phyloP scores from a whole-genome alignment of 2,888 invertebrate genomes.

The Hirtodrosophila histrioides region DNA sequence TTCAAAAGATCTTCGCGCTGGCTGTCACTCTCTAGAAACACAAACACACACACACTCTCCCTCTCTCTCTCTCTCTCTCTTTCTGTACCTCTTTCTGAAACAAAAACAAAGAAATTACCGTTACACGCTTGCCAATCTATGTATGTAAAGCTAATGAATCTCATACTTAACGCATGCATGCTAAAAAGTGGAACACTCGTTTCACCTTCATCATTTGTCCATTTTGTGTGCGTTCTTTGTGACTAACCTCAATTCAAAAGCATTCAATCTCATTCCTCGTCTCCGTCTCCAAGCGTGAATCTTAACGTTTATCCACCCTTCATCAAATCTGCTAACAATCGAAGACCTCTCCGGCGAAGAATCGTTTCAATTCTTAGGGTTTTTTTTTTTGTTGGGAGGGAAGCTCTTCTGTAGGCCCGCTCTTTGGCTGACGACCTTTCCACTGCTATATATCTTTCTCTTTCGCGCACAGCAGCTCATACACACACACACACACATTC shows the following conservation, averaged over 20 bases:
- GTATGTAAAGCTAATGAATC: slow-evolving; percentile 17
- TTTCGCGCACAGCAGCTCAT: background rate
- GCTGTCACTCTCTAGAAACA: slow-evolving; percentile 47
- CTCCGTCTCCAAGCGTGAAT: background rate
- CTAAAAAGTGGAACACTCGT: background rate
- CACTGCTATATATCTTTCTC: background rate
- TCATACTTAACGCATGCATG: slow-evolving; percentile 20
- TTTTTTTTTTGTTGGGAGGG: slow-evolving; percentile 14
- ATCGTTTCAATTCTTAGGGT: no score
- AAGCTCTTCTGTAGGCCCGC: background rate
- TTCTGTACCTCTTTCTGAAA: background rate
- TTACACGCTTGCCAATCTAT: slow-evolving; percentile 7
- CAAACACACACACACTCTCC: slow-evolving; percentile 20
- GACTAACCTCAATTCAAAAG: slow-evolving; percentile 7
- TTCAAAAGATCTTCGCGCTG: slow-evolving; percentile 41
- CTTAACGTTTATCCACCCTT: slow-evolving; percentile 2
- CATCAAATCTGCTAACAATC: slow-evolving; percentile 1
- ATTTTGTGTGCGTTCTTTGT: slow-evolving; percentile 18
- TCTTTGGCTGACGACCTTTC: slow-evolving; percentile 4
- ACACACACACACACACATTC: slow-evolving; percentile 9
- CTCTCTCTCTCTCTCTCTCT: slow-evolving; percentile 3
- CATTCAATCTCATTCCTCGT: slow-evolving; percentile 7
- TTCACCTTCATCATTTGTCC: slow-evolving; percentile 5
- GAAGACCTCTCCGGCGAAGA: background rate
- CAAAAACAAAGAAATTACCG: slow-evolving; percentile 1